Evolutionary conservation across 2,888 invertebrate genomes (phyloP), one percentile per base, ranked within the genome.

Genomic region (Agrotis segetum): DNA sequence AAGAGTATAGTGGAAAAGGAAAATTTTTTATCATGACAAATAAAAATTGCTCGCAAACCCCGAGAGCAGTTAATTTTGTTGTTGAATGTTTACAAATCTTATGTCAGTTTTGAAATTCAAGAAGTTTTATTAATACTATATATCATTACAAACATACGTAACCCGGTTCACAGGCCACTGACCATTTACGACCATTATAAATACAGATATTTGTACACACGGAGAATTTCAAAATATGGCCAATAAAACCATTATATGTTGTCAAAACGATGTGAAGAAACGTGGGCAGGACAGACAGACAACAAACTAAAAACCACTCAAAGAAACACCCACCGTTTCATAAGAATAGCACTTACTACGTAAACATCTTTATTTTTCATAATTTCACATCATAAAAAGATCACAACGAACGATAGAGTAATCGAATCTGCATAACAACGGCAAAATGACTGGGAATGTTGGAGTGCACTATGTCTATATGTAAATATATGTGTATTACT

Each of bases 401-500:
- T 50, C 68, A 81, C 63, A 75, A 77, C 21, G 56, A 16, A 62
- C 59, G 77, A 82, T 77, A 78, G 58, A 78, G 81, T 73, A 79
- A 79, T 84, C 64, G 74, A 69, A 82, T 82, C 75, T 71, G 67
- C 80, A 85, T 85, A 80, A 84, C 80, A 81, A 82, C 73, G 63
- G 81, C 76, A 67, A 77, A 77, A 77, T 68, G 75, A 65, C 47
- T 50, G 52, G 40, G 55, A 67, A 64, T 52, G 64, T 67, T 69
- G 59, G 71, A 77, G 73, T 79, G 72, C 77, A 70, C 74, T 81
- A 83, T 85, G 86, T 85, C 67, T 86, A 87, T 83, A 88, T 88
- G 87, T 89, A 90, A 88, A 88, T 75, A 75, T 88, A 78, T 82
- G 79, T 82, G 84, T 86, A 89, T 86, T 87, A 86, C 86, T 34